Conservation (phyloP, 2,888 invertebrate species). For the Cremastinae sp. region DNA sequence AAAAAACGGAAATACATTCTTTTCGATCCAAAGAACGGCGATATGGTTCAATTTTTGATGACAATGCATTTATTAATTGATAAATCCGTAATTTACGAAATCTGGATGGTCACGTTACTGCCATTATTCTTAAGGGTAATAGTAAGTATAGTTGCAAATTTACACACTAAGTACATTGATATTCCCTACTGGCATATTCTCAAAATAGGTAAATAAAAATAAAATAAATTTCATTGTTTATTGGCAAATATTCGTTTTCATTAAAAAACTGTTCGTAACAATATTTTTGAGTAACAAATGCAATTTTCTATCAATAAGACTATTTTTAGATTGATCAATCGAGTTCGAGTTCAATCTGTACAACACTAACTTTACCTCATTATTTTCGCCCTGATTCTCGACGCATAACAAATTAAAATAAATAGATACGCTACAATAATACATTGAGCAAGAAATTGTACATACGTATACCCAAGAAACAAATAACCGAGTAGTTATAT, state of each 20-base stretch:
- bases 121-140: no score
- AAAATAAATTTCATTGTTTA: no score
- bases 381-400: conserved; percentile 20
- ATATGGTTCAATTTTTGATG: no score
- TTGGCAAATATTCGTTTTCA: conserved; percentile 23
- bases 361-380: conserved; percentile 36
- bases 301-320: conserved; percentile 30
- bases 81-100: no score
- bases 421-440: conserved; percentile 48
- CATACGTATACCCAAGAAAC: conserved; percentile 27
- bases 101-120: no score
- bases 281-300: conserved; percentile 35
- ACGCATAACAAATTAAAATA: conserved; percentile 38
- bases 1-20: no score
- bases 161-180: no score
- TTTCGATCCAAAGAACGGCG: no score
- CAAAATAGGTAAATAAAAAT: no score
- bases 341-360: conserved; percentile 43
- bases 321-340: conserved; percentile 33
- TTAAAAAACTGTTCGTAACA: conserved; percentile 21
- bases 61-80: no score
- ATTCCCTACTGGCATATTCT: no score
- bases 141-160: no score
- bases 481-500: conserved; percentile 19
- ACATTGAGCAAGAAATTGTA: conserved; percentile 50